Evolutionary conservation across 2,888 invertebrate genomes (phyloP).

Genomic region (Peribatodes rhomboidaria): DNA sequence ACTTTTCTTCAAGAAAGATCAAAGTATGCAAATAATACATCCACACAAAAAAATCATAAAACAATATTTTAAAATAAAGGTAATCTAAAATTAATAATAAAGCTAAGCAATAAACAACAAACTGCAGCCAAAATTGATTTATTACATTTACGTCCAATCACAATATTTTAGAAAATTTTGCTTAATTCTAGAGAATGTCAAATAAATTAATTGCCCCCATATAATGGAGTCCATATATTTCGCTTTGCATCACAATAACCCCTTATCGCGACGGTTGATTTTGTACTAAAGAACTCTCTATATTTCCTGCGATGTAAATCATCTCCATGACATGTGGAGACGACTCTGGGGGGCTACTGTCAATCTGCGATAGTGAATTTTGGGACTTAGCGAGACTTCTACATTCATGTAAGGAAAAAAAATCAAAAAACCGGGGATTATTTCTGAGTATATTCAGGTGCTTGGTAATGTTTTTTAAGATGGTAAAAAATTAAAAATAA

Average conservation of each 20-base stretch:
- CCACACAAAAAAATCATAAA: no score
- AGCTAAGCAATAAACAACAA: neutral
- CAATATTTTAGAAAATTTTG: constrained; percentile 17
- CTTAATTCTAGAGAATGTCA: constrained; percentile 12
- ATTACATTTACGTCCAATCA: constrained; percentile 6
- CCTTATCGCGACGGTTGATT: constrained; percentile 30
- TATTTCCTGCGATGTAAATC: constrained; percentile 34
- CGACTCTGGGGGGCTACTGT: constrained; percentile 20
- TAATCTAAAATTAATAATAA: neutral
- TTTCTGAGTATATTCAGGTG: no score
- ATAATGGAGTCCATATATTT: constrained; percentile 21
- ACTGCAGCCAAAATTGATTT: constrained; percentile 3
- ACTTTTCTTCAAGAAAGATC: no score
- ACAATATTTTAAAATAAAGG: no score
- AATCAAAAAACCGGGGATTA: neutral
- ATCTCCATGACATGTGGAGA: constrained; percentile 25
- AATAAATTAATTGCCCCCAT: constrained; percentile 13
- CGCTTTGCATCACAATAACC: constrained; percentile 27
- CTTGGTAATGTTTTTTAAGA: no score
- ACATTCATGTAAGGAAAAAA: no score
- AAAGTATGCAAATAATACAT: no score
- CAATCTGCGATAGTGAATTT: constrained; percentile 2
- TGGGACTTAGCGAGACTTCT: neutral
- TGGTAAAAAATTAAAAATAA: no score
- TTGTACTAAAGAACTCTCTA: constrained; percentile 32